Evolutionary conservation across 1,140 invertebrate genomes (phyloP), one percentile per base, ranked within the genome.

Genomic region (Pollicipes pollicipes): DNA sequence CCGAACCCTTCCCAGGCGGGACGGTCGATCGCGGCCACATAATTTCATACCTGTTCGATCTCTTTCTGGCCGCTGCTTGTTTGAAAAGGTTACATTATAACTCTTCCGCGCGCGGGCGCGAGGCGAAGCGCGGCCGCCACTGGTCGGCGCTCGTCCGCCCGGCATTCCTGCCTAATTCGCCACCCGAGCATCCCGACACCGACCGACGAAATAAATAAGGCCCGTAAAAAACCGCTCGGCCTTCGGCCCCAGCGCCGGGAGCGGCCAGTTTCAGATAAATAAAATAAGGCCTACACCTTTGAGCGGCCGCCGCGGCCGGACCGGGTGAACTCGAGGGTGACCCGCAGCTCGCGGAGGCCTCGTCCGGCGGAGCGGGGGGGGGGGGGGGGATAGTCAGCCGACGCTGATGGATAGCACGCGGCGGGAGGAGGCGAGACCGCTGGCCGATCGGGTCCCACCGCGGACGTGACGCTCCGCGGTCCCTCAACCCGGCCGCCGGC

Each of bases 21-120:
- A 21, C 10, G 24, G 45, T n/a, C 45, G 45, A 58, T 58, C 45
- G 13, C 10, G 13, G 45, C 45, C 45, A 58, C 45, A 58, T 58
- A 58, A 58, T 58, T 58, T 58, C 45, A 58, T 58, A 58, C 45
- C 45, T 58, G 45, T 58, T 58, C 45, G 45, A 58, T 58, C 45
- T 58, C 45, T 58, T 58, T 58, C 45, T 10, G 24, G 13, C 45
- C 13, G 24, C 45, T 58, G 45, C 13, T 58, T 10, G 45, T 58
- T 58, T 58, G 45, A 58, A 58, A 58, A 58, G 45, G 45, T 58
- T 21, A 21, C 45, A 58, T 58, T 58, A 58, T 58, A 58, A 58
- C 45, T 58, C 45, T 58, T 58, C 45, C 45, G 45, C 45, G 45
- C 17, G 45, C 45, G 45, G 2, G 45, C 45, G 45, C 45, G 45